Evolutionary conservation across 2,113 vertebrate species (phyloP).

Genomic region (Prolemur simus): DNA sequence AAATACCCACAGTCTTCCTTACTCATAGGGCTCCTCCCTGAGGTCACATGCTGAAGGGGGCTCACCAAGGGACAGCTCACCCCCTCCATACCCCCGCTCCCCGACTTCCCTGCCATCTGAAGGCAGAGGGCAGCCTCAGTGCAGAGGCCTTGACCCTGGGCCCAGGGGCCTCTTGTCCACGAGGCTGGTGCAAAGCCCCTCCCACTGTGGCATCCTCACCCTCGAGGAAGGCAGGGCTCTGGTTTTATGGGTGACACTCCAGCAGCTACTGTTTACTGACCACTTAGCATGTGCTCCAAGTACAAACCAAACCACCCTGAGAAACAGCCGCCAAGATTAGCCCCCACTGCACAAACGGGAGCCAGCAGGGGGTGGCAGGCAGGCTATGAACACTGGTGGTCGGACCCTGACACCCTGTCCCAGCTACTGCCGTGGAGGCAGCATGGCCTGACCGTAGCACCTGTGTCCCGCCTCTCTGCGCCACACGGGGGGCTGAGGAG

Average conservation of each 20-base stretch:
- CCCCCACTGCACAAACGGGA: not conserved
- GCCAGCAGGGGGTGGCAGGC: not conserved
- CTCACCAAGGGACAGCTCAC: conserved; percentile 35
- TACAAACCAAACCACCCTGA: not conserved
- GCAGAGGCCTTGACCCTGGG: not conserved
- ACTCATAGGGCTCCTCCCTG: conserved; percentile 28
- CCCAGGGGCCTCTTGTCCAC: not conserved
- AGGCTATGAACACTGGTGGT: not conserved
- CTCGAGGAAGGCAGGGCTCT: not conserved
- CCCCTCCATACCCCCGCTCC: not conserved
- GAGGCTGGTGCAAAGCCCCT: not conserved
- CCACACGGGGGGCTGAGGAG: not conserved
- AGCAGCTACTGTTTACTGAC: not conserved
- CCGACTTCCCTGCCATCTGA: not conserved
- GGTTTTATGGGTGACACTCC: not conserved
- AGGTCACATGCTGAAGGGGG: not conserved
- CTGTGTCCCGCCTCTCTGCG: not conserved
- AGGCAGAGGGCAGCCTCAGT: not conserved
- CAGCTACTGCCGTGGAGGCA: not conserved
- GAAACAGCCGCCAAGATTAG: not conserved
- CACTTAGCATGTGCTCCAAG: not conserved
- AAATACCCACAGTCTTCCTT: not conserved
- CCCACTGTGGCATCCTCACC: not conserved
- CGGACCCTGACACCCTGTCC: not conserved
- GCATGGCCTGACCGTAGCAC: not conserved